These are phyloP conservation scores for Macrostomum lignano DNA, from an alignment of 1,140 invertebrate genomes.

Conservation along the genomic window DNA sequence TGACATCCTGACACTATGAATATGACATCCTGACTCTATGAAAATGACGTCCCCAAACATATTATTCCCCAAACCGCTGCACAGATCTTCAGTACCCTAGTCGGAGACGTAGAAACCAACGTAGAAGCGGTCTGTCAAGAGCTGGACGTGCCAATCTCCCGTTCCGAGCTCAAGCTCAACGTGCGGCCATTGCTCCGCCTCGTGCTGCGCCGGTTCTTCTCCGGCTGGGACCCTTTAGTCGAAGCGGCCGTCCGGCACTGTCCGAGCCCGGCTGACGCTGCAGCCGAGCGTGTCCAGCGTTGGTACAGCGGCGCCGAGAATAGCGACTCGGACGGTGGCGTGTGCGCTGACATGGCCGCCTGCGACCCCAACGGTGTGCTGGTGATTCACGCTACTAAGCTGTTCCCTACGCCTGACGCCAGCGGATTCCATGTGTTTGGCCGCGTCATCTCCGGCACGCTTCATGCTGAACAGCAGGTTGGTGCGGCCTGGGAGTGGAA, in stretches of 20 bases:
- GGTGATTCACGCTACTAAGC: conserved; percentile 88
- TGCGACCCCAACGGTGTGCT: conserved; percentile 61
- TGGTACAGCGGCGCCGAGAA: conserved; percentile 72
- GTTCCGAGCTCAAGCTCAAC: conserved; percentile 80
- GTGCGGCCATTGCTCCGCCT: conserved; percentile 65
- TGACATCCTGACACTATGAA: no score
- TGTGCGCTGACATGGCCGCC: conserved; percentile 56
- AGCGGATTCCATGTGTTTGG: conserved; percentile 79
- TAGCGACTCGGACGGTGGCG: conserved; percentile 40
- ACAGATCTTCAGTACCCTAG: conserved; percentile 42
- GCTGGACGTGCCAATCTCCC: conserved; percentile 62
- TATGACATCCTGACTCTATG: no score
- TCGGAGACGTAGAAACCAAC: conserved; percentile 80
- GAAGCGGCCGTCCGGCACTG: conserved; percentile 80
- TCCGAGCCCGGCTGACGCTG: conserved; percentile 61
- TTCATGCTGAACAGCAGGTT: conserved; percentile 60
- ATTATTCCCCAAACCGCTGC: no score
- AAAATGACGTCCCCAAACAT: no score
- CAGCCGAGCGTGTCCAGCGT: conserved; percentile 55
- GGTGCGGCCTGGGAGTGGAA: conserved; percentile 76
- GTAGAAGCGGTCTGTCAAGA: conserved; percentile 55
- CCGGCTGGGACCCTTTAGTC: conserved; percentile 65
- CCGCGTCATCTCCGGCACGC: conserved; percentile 70
- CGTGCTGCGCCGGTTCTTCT: conserved; percentile 66
- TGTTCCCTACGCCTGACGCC: conserved; percentile 95